Percentiles rank a stretch among this genome's conserved stretches.
phyloP scores from a whole-genome alignment of 1,140 invertebrate genomes.

The Oscheius sp. region DNA sequence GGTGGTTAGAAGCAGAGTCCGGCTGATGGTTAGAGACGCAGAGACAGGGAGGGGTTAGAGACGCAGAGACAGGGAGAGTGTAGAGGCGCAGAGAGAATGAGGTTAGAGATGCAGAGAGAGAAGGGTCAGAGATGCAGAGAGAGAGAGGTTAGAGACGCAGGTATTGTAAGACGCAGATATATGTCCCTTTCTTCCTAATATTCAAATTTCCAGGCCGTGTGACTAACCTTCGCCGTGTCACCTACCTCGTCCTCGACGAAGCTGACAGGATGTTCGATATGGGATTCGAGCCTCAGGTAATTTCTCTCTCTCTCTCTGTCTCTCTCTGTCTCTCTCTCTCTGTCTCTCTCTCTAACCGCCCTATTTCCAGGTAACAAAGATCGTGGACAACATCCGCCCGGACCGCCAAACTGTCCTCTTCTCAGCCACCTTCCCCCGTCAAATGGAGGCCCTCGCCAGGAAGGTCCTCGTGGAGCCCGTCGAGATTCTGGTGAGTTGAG shows the following conservation, averaged over 20 bases:
- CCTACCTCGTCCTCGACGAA: slow-evolving; percentile 96
- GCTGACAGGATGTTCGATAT: slow-evolving; percentile 99
- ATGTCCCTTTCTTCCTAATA: not conserved
- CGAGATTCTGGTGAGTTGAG: slow-evolving; percentile 72
- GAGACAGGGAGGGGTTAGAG: no score
- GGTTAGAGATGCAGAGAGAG: no score
- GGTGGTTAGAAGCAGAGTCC: no score
- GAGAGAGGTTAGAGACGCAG: no score
- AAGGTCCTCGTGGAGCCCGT: slow-evolving; percentile 80
- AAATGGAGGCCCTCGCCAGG: slow-evolving; percentile 96
- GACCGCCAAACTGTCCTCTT: slow-evolving; percentile 98
- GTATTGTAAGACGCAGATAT: slow-evolving; percentile 34
- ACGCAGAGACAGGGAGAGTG: no score
- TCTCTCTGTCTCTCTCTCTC: not conserved
- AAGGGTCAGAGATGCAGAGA: no score
- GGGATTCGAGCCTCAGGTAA: slow-evolving; percentile 92
- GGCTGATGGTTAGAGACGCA: no score
- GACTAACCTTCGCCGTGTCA: slow-evolving; percentile 89
- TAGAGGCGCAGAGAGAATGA: no score
- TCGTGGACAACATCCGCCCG: slow-evolving; percentile 93
- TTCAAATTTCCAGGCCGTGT: slow-evolving; percentile 71
- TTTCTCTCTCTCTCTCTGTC: not conserved
- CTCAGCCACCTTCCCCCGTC: slow-evolving; percentile 94
- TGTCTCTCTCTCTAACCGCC: not conserved
- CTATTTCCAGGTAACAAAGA: slow-evolving; percentile 71